These are phyloP conservation scores for Sphecodes monilicornis DNA, from an alignment of 2,888 invertebrate genomes.

Conservation along the genomic window DNA sequence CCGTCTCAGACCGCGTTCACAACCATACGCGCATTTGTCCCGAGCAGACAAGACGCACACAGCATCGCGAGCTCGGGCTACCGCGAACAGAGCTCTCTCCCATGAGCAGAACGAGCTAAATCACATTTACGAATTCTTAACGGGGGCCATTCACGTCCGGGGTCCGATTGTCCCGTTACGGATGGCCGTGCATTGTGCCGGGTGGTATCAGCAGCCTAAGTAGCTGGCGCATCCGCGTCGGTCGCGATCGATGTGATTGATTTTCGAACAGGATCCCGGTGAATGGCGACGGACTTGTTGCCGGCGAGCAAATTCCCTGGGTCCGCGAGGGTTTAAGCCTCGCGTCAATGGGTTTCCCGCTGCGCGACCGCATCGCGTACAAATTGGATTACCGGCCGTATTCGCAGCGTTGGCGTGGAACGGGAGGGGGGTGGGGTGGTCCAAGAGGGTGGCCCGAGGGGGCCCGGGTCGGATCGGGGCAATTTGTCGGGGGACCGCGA, in stretches of 20 bases:
- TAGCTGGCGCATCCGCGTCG: conserved; percentile 14
- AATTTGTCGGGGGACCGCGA: conserved; percentile 57
- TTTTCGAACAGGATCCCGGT: conserved; percentile 39
- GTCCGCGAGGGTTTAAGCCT: conserved; percentile 45
- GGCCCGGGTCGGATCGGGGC: conserved; percentile 27
- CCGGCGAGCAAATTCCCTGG: conserved; percentile 34
- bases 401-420: conserved; percentile 17
- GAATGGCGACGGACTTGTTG: conserved; percentile 42
- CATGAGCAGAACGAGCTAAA: not conserved
- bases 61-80: too few relatives aligned
- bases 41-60: not conserved
- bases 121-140: conserved; percentile 9
- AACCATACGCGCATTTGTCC: not conserved
- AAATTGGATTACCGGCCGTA: conserved; percentile 66
- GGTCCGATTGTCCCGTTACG: conserved; percentile 42
- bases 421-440: not conserved
- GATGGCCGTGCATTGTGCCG: conserved; percentile 24
- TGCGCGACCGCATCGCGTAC: conserved; percentile 61
- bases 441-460: not conserved
- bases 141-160: conserved; percentile 32
- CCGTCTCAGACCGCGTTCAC: not conserved
- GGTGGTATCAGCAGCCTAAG: conserved; percentile 39
- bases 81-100: not conserved
- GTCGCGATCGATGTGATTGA: conserved; percentile 46
- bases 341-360: conserved; percentile 69